phyloP scores from a whole-genome alignment of 2,888 invertebrate genomes.

The Sesia apiformis region DNA sequence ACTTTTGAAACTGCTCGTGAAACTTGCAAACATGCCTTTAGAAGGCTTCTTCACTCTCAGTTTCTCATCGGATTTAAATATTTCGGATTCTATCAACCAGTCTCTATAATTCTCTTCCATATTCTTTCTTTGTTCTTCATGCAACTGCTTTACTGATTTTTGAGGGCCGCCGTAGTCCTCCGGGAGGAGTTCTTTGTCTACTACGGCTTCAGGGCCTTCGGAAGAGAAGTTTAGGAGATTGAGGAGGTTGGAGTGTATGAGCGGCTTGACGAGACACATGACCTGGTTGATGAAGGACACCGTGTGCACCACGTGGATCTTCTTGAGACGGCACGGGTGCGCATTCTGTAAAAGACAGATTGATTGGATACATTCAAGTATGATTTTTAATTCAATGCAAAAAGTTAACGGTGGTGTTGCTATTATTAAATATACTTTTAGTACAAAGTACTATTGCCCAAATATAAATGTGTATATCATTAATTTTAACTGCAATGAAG shows the following conservation, averaged over 20 bases:
- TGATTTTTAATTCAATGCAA: not conserved
- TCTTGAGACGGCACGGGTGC: conserved; percentile 78
- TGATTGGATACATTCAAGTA: not conserved
- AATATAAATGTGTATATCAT: no score
- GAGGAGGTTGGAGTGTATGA: conserved; percentile 77
- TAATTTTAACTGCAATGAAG: no score
- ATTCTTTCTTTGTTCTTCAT: conserved; percentile 70
- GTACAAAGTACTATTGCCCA: no score
- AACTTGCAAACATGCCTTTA: conserved; percentile 64
- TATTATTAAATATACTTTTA: no score
- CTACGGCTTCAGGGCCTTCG: conserved; percentile 61
- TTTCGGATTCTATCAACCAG: conserved; percentile 77
- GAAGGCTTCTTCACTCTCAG: conserved; percentile 62
- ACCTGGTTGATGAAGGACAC: conserved; percentile 80
- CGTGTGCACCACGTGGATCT: conserved; percentile 78
- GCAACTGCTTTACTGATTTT: conserved; percentile 63
- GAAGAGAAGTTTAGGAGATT: conserved; percentile 75
- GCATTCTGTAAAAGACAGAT: conserved; percentile 67
- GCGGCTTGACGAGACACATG: conserved; percentile 78
- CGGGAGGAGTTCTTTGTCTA: conserved; percentile 56
- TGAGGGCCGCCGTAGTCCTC: conserved; percentile 78
- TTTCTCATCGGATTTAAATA: conserved; percentile 69
- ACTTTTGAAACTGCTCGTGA: conserved; percentile 65
- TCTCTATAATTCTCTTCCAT: conserved; percentile 75
- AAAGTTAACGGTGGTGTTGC: no score